Evolutionary conservation across 2,113 vertebrate genomes (phyloP).

Genomic region (Vombatus ursinus): DNA sequence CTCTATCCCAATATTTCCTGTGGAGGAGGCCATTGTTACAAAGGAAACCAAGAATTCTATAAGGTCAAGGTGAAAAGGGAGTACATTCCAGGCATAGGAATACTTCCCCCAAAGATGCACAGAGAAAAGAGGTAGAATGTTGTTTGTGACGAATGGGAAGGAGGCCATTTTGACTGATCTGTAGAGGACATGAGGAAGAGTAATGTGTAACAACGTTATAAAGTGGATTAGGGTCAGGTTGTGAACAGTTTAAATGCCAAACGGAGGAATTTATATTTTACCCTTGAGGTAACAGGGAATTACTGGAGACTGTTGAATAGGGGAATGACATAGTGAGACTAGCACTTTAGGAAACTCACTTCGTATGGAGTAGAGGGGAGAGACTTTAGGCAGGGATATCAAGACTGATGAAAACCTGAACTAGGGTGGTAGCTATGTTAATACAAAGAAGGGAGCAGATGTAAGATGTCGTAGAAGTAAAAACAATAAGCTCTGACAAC

Average conservation of each 20-base stretch:
- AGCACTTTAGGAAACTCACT: neutral
- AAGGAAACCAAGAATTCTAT: neutral
- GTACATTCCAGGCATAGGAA: neutral
- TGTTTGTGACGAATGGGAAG: neutral
- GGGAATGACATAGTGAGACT: neutral
- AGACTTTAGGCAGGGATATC: neutral
- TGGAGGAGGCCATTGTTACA: too few species aligned
- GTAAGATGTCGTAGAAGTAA: neutral
- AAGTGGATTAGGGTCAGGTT: neutral
- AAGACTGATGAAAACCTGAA: neutral
- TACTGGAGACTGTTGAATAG: neutral
- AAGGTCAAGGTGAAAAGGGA: neutral
- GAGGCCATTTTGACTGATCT: neutral
- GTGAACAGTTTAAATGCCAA: neutral
- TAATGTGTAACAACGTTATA: neutral
- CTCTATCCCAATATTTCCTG: neutral
- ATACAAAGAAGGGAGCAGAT: neutral
- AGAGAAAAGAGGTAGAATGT: neutral
- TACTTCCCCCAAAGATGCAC: neutral
- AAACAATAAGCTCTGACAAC: neutral
- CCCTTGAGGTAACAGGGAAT: neutral
- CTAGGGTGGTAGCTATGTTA: neutral
- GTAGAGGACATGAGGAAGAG: neutral
- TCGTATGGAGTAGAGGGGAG: neutral
- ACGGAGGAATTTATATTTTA: neutral